Conservation (phyloP, 2,797 vertebrate species). For the Molossus alvarezi region DNA sequence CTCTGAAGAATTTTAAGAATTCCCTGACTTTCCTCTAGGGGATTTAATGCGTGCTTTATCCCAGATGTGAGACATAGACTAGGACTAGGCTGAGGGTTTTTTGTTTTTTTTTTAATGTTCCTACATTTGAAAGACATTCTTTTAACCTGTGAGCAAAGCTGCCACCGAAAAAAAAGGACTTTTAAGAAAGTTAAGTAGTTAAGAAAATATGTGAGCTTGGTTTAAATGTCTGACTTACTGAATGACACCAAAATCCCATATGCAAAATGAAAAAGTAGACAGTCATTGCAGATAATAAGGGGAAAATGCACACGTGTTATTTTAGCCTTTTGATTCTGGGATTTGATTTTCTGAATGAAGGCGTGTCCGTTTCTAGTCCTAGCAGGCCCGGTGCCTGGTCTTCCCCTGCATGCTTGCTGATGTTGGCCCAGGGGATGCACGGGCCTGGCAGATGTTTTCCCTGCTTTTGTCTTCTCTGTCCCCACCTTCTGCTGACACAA, state of each 20-base stretch:
- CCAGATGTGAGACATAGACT: constrained; percentile 87
- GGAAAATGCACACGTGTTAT: constrained; percentile 19
- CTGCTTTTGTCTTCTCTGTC: constrained; percentile 49
- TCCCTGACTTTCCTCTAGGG: constrained; percentile 89
- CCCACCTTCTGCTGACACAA: constrained; percentile 29
- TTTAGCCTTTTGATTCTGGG: constrained; percentile 51
- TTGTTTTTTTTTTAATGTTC: constrained; percentile 70
- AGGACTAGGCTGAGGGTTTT: constrained; percentile 76
- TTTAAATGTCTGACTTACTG: constrained; percentile 75
- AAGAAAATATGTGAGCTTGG: constrained; percentile 77
- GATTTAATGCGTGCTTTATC: constrained; percentile 88
- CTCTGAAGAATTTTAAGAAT: constrained; percentile 92
- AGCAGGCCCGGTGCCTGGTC: not conserved
- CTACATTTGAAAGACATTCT: constrained; percentile 82
- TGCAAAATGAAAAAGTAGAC: constrained; percentile 77
- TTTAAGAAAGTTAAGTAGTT: constrained; percentile 74
- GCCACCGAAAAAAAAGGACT: constrained; percentile 53
- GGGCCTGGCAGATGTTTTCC: constrained; percentile 75
- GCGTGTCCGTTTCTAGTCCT: constrained; percentile 5
- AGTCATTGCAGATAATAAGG: constrained; percentile 63
- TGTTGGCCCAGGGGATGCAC: constrained; percentile 75
- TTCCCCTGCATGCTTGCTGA: constrained; percentile 80
- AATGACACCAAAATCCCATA: constrained; percentile 76
- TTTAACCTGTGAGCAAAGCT: constrained; percentile 79
- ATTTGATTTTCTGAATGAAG: constrained; percentile 74